Evolutionary conservation across 1,140 invertebrate genomes (phyloP).

Genomic region (Brachionus asplanchnoidis): DNA sequence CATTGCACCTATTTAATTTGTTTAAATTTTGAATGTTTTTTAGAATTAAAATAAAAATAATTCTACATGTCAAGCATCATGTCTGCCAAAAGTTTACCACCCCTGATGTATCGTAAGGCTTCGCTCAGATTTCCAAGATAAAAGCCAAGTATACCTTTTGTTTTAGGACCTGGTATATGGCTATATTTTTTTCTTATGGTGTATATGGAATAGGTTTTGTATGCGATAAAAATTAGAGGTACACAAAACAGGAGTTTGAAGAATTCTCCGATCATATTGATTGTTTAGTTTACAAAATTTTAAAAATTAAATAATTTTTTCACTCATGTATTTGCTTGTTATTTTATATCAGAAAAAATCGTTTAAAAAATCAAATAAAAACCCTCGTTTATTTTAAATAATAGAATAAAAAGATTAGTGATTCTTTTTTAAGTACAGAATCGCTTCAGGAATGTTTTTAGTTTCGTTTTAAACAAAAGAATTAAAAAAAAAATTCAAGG

Average conservation of each 20-base stretch:
- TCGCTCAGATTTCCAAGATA: conserved; percentile 28
- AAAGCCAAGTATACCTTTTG: conserved; percentile 24
- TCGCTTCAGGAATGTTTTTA: neutral
- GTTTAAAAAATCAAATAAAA: conserved; percentile 2
- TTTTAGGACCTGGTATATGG: conserved; percentile 28
- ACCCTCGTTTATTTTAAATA: neutral
- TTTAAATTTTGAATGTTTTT: neutral
- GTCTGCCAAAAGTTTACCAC: conserved; percentile 29
- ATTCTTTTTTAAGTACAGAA: neutral
- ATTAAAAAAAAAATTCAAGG: neutral
- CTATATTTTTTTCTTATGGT: neutral
- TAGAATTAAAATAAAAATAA: neutral
- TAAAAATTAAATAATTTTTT: neutral
- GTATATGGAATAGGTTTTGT: conserved; percentile 23
- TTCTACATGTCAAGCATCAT: conserved; percentile 36
- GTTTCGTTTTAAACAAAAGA: neutral
- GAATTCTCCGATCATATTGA: neutral
- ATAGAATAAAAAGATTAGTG: neutral
- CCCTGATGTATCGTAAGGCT: neutral
- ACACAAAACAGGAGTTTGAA: neutral
- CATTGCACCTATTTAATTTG: neutral
- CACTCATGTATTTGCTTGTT: neutral
- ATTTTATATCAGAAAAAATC: neutral
- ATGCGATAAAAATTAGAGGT: neutral
- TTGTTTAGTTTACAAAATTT: neutral